Conservation (phyloP, 2,797 vertebrate species). For the Xyrichtys novacula region DNA sequence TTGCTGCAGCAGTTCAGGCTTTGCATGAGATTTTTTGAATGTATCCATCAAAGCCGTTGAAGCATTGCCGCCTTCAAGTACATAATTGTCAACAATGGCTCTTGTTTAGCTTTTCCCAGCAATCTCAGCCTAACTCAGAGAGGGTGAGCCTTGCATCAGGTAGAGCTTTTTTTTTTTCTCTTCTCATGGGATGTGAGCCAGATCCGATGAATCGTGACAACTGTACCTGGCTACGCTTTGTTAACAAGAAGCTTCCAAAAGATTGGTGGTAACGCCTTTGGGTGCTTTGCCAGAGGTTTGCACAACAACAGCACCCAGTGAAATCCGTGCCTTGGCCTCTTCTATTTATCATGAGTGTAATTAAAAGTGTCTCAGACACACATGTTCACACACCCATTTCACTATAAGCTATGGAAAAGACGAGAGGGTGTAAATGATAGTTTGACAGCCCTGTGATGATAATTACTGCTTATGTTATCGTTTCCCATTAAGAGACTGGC, state of each 20-base stretch:
- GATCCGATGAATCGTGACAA: slow-evolving; percentile 71
- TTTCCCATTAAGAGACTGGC: slow-evolving; percentile 75
- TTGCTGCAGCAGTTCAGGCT: slow-evolving; percentile 29
- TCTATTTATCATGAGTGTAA: slow-evolving; percentile 50
- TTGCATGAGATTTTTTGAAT: slow-evolving; percentile 16
- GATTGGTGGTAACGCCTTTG: slow-evolving; percentile 68
- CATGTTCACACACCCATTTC: slow-evolving; percentile 49
- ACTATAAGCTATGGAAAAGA: slow-evolving; percentile 54
- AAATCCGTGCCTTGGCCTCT: slow-evolving; percentile 58
- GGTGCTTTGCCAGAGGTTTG: slow-evolving; percentile 74
- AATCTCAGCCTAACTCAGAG: slow-evolving; percentile 19
- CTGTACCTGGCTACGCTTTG: slow-evolving; percentile 76
- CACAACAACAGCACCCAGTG: slow-evolving; percentile 72
- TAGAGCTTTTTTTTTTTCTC: slow-evolving; percentile 32
- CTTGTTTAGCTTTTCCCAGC: slow-evolving; percentile 28
- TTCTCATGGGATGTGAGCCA: slow-evolving; percentile 66
- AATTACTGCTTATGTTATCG: slow-evolving; percentile 84
- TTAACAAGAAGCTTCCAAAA: slow-evolving; percentile 64
- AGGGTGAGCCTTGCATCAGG: slow-evolving; percentile 40
- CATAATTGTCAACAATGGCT: slow-evolving; percentile 23
- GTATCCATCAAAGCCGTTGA: slow-evolving; percentile 17
- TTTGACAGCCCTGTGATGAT: slow-evolving; percentile 69
- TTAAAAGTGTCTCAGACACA: slow-evolving; percentile 61
- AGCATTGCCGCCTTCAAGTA: slow-evolving; percentile 21
- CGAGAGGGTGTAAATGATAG: slow-evolving; percentile 74